phyloP scores from a whole-genome alignment of 2,113 vertebrate species.

The Willisornis vidua region DNA sequence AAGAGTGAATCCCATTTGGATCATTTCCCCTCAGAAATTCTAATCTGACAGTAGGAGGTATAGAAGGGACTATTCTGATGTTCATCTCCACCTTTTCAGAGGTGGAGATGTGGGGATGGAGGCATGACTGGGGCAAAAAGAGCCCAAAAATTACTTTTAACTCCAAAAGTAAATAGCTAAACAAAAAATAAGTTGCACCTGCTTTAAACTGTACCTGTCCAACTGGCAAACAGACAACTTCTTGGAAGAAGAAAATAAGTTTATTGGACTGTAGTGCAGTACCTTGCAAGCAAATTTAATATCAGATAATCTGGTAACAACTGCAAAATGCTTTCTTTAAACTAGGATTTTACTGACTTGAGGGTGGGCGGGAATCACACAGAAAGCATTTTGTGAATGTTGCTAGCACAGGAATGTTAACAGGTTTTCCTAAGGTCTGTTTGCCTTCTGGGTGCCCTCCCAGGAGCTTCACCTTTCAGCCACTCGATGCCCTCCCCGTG shows the following conservation, averaged over 20 bases:
- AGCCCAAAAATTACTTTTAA: not conserved
- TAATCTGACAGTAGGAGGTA: not conserved
- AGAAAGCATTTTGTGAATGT: not conserved
- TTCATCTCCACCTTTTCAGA: not conserved
- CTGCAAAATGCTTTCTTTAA: not conserved
- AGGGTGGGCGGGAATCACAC: not conserved
- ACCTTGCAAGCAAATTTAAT: not conserved
- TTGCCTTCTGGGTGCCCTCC: not conserved
- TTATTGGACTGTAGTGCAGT: not conserved
- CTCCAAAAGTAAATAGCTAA: not conserved
- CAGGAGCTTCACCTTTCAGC: not conserved
- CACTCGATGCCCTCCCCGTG: not conserved
- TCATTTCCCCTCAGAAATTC: not conserved
- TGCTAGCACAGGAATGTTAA: not conserved
- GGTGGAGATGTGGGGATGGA: not conserved
- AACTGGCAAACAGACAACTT: not conserved
- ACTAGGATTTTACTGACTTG: not conserved
- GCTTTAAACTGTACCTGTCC: not conserved
- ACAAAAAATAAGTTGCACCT: not conserved
- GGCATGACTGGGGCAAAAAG: not conserved
- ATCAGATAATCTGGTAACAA: not conserved
- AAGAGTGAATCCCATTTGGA: not conserved
- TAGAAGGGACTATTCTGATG: not conserved
- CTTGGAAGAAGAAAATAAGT: not conserved
- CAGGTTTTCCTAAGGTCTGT: not conserved